phyloP scores from a whole-genome alignment of 2,113 vertebrate species.

The Solea solea region DNA sequence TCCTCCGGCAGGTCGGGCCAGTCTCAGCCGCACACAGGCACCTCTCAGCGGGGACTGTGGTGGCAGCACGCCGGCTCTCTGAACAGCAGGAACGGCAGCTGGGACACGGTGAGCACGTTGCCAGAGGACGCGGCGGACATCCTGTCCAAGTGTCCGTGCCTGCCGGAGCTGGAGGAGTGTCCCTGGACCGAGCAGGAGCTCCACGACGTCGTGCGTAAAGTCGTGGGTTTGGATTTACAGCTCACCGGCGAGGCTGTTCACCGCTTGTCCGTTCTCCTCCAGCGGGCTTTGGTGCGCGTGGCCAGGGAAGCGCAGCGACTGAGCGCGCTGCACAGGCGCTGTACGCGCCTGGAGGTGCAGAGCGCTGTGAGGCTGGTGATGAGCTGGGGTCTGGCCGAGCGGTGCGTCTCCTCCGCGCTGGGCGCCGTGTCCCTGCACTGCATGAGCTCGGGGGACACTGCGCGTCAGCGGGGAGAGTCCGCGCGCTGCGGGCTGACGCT shows the following conservation, averaged over 20 bases:
- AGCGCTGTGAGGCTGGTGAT: constrained; percentile 89
- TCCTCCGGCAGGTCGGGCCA: constrained; percentile 84
- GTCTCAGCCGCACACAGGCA: constrained; percentile 82
- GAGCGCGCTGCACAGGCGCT: constrained; percentile 89
- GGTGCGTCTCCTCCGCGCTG: constrained; percentile 85
- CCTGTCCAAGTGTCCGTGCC: constrained; percentile 87
- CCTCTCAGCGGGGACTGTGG: constrained; percentile 84
- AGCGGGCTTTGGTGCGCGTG: constrained; percentile 86
- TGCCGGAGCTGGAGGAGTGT: constrained; percentile 93
- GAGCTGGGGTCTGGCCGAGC: constrained; percentile 89
- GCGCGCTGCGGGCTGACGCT: constrained; percentile 89
- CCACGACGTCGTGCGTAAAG: constrained; percentile 81
- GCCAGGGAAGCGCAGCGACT: constrained; percentile 91
- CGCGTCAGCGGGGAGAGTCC: constrained; percentile 85
- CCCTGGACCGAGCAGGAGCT: constrained; percentile 92
- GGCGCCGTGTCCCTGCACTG: constrained; percentile 91
- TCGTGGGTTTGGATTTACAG: constrained; percentile 51
- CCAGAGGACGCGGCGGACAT: constrained; percentile 90
- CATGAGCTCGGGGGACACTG: constrained; percentile 90
- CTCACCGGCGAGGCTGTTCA: constrained; percentile 84
- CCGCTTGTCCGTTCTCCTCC: constrained; percentile 83
- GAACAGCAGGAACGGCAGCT: constrained; percentile 92
- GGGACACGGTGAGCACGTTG: constrained; percentile 92
- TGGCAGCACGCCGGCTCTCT: constrained; percentile 89
- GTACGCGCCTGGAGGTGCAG: constrained; percentile 92